Conservation (phyloP, 2,888 invertebrate species). For the Diogma glabrata region DNA sequence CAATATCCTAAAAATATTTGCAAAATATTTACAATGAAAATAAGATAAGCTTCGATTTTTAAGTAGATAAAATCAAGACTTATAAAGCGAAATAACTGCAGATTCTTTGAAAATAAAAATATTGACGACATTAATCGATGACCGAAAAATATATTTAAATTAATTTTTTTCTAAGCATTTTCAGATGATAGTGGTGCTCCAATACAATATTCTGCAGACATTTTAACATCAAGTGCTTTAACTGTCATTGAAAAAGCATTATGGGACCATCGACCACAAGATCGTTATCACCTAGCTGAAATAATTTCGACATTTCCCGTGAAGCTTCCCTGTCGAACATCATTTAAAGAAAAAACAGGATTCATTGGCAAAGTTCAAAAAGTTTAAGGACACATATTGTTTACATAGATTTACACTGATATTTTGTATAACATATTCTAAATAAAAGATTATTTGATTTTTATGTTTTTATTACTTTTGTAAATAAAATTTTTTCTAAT, state of each 20-base stretch:
- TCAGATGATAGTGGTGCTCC: slow-evolving; percentile 45
- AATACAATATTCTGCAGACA: slow-evolving; percentile 51
- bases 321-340: slow-evolving; percentile 37
- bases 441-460: slow-evolving; percentile 2
- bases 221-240: slow-evolving; percentile 47
- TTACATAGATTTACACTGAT: too few relatives aligned
- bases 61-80: not conserved
- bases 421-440: not conserved
- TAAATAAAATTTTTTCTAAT: too few relatives aligned
- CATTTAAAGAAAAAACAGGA: slow-evolving; percentile 24
- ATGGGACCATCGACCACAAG: slow-evolving; percentile 43
- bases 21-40: not conserved
- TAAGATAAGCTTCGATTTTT: too few relatives aligned
- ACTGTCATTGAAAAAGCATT: slow-evolving; percentile 51
- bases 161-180: slow-evolving; percentile 21
- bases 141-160: not conserved
- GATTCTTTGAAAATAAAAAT: too few relatives aligned
- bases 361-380: slow-evolving; percentile 13
- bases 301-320: slow-evolving; percentile 33
- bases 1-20: not conserved
- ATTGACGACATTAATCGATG: too few relatives aligned
- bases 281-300: slow-evolving; percentile 34
- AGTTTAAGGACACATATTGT: too few relatives aligned
- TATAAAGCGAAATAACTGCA: too few relatives aligned
- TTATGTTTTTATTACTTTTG: too few relatives aligned